Evolutionary conservation across 2,888 invertebrate genomes (phyloP), one percentile per base, ranked within the genome.

Genomic region (Vandiemenella viatica): DNA sequence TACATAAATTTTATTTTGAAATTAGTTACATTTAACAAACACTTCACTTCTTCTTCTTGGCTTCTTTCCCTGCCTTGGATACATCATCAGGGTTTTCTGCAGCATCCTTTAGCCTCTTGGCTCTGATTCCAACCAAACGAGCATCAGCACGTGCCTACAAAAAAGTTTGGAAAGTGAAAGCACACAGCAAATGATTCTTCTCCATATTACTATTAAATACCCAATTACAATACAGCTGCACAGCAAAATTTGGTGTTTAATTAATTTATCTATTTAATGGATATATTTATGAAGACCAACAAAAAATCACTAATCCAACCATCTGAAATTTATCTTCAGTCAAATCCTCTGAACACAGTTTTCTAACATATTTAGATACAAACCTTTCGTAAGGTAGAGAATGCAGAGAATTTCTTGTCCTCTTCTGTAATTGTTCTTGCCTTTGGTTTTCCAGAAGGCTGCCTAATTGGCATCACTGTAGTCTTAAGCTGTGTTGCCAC

Each of bases 81-180:
- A 83, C 79, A 64, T 88, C 89, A 59, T 92, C 90, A 53, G 88
- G 83, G 63, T 90, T 92, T 66, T 96, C 95, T 47, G 91, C 91
- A 50, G 90, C 92, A 67, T 96, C 95, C 74, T 88, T 90, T 49
- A 88, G 83, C 62, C 89, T 81, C 79, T 97, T 97, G 56, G 90
- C 91, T 56, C 93, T 79, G 60, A 89, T 80, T 60, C 92, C 93
- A 61, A 90, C 87, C 60, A 92, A 74, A 62, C 86, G 80, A 51
- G 86, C 86, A 70, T 91, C 86, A 60, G 89, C 83, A 60, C 95
- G 82, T 45, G 92, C 92, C 79, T 84, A 62, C n/a, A n/a, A n/a
- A n/a, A n/a, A n/a, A n/a, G n/a, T n/a, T n/a, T 40, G 3, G 5
- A 32, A 4, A 32, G 32, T 4, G 32, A n/a, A 2, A 32, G n/a